These are phyloP conservation scores for Muntiacus muntjak DNA, from an alignment of 2,113 vertebrate genomes.

Conservation along the genomic window DNA sequence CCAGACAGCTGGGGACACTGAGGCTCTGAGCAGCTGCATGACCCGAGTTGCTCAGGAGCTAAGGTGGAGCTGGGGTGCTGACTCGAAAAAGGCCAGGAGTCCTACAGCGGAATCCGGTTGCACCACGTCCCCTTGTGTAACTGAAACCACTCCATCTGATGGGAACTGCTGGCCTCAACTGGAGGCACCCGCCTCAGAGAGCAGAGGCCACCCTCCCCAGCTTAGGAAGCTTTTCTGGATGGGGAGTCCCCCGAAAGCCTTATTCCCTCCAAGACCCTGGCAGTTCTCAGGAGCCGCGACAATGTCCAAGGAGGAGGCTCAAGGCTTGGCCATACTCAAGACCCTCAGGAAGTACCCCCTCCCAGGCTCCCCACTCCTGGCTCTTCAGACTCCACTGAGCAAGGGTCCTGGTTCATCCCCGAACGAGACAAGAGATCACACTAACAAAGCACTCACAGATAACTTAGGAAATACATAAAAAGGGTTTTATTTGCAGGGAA, in stretches of 20 bases:
- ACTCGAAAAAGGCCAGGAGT: accelerated
- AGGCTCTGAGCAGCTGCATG: not conserved
- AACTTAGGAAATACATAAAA: conserved; percentile 31
- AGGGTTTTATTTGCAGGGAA: conserved; percentile 75
- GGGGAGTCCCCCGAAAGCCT: not conserved
- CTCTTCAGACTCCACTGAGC: not conserved
- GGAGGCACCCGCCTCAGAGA: accelerated
- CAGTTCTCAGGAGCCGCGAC: too few species aligned
- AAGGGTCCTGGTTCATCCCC: not conserved
- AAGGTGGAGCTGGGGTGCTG: accelerated
- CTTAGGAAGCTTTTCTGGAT: not conserved
- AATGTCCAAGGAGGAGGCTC: too few species aligned
- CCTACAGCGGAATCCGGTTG: accelerated
- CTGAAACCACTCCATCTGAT: accelerated
- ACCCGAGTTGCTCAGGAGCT: not conserved
- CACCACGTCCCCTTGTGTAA: accelerated
- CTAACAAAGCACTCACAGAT: accelerated
- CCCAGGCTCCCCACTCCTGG: not conserved
- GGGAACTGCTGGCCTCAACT: not conserved
- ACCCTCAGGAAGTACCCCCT: accelerated
- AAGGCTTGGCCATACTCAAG: not conserved
- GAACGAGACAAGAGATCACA: accelerated
- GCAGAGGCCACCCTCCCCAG: not conserved
- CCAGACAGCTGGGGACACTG: not conserved
- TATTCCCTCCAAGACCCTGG: not conserved